Conservation (phyloP, 2,888 invertebrate genomes). For the Pristionchus maxplancki region DNA sequence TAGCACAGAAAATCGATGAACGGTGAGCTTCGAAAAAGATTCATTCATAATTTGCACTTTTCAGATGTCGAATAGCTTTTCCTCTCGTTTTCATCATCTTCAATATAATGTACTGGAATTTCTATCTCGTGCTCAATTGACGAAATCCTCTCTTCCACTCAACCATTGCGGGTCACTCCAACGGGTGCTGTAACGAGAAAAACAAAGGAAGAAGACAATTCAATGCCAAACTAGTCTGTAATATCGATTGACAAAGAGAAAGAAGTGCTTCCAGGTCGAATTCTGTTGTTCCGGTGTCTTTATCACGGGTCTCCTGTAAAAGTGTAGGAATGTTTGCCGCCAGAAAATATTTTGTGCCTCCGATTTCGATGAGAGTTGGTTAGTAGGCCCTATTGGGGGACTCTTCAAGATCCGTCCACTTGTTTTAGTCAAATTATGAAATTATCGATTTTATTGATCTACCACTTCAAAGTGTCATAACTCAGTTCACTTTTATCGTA, state of each 20-base stretch:
- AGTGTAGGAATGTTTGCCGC: too few species aligned
- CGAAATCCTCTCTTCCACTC: neutral
- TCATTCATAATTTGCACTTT: neutral
- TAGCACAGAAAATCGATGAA: constrained; percentile 75
- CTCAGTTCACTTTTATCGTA: too few species aligned
- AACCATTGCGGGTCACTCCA: neutral
- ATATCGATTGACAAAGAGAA: constrained; percentile 2
- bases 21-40: constrained; percentile 35
- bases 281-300: neutral
- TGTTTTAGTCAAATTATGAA: too few species aligned
- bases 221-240: constrained; percentile 26
- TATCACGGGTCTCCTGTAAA: constrained; percentile 10
- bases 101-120: constrained; percentile 75
- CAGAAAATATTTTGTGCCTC: too few species aligned
- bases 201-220: neutral
- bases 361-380: too few species aligned
- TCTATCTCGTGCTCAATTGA: constrained; percentile 66
- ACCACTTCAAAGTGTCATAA: too few species aligned
- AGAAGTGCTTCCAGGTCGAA: constrained; percentile 14
- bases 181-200: constrained; percentile 2
- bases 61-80: constrained; percentile 70
- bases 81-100: constrained; percentile 74
- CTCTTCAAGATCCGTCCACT: too few species aligned
- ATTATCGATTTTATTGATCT: too few species aligned
- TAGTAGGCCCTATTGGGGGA: too few species aligned